Conservation (phyloP, 2,113 vertebrate species). For the Pseudopipra pipra region DNA sequence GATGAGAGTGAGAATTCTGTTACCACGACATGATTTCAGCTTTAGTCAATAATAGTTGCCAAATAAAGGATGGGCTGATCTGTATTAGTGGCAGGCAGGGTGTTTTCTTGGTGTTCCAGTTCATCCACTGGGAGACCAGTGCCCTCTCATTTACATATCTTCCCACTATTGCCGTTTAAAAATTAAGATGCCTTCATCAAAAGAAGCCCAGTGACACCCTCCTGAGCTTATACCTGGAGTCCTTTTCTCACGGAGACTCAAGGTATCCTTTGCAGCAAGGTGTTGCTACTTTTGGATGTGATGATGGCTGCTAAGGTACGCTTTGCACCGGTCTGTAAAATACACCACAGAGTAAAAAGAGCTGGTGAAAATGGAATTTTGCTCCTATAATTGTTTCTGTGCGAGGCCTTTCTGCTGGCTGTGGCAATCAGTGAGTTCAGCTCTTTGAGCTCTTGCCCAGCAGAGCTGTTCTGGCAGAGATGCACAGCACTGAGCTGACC, state of each 20-base stretch:
- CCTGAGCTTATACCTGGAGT: background rate
- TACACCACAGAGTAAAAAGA: background rate
- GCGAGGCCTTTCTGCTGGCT: background rate
- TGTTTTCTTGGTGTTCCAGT: background rate
- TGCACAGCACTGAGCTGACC: background rate
- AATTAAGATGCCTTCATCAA: background rate
- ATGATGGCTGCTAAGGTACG: background rate
- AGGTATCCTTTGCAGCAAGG: background rate
- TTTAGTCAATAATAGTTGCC: background rate
- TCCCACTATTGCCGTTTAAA: background rate
- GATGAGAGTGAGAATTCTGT: background rate
- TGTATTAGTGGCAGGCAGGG: background rate
- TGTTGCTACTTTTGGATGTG: background rate
- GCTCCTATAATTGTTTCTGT: background rate
- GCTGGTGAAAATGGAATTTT: constrained; percentile 13
- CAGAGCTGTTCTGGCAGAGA: background rate
- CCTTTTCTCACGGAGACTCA: background rate
- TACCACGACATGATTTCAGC: background rate
- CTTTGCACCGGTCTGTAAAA: background rate
- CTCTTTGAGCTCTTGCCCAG: constrained; percentile 46
- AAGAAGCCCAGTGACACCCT: background rate
- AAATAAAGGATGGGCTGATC: background rate
- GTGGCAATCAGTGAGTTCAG: background rate
- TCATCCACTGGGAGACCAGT: background rate
- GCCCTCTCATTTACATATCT: background rate